phyloP scores from a whole-genome alignment of 92 coral and sea anemone species.

The Phenganax subtilis region DNA sequence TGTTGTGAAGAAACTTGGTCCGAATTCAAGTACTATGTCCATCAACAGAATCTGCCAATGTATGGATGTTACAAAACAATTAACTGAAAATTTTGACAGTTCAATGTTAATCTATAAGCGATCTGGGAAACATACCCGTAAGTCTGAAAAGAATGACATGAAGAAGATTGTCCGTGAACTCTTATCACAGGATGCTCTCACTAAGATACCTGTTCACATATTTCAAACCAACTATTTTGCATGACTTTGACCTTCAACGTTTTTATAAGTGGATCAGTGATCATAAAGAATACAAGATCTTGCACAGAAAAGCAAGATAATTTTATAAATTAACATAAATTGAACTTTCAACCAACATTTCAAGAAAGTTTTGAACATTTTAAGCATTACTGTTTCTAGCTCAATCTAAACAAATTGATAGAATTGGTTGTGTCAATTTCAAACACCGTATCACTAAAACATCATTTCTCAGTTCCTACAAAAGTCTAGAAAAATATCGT shows the following conservation, averaged over 20 bases:
- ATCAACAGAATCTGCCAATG: constrained; percentile 44
- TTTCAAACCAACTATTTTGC: constrained; percentile 42
- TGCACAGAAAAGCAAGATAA: constrained; percentile 45
- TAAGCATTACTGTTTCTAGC: neutral
- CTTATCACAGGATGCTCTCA: constrained; percentile 41
- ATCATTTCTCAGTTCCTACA: neutral
- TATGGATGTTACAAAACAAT: constrained; percentile 16
- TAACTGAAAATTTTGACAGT: constrained; percentile 42
- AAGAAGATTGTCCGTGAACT: constrained; percentile 48
- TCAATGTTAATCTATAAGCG: constrained; percentile 39
- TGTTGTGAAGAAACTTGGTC: constrained; percentile 37
- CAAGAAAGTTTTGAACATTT: neutral
- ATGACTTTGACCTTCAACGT: constrained; percentile 40
- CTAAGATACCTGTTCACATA: constrained; percentile 35
- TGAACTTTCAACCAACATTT: neutral
- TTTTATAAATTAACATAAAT: neutral
- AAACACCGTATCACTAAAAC: too few species aligned
- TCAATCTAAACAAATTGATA: too few species aligned
- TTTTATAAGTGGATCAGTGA: constrained; percentile 48
- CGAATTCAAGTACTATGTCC: constrained; percentile 38
- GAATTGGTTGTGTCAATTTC: too few species aligned
- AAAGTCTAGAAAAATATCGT: constrained; percentile 6
- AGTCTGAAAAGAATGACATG: constrained; percentile 39
- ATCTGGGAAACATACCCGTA: constrained; percentile 39
- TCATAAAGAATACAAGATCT: constrained; percentile 44